Conservation (phyloP, 2,113 vertebrate genomes). For the Tenrec ecaudatus region DNA sequence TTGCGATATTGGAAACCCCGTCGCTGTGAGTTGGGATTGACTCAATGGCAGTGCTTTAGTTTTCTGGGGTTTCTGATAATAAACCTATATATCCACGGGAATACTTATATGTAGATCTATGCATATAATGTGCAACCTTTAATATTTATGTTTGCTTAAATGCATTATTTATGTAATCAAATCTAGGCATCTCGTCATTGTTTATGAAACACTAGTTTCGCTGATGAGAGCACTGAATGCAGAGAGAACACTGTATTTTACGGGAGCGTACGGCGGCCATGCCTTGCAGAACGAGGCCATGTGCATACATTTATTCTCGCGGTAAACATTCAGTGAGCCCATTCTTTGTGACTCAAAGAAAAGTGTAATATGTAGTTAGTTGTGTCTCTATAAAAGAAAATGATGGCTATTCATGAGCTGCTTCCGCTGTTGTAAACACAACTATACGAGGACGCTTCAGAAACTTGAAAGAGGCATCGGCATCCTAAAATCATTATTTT, state of each 20-base stretch:
- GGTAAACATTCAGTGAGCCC: constrained; percentile 10
- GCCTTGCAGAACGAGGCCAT: neutral
- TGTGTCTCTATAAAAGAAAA: constrained; percentile 54
- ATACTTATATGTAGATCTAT: too few relatives aligned
- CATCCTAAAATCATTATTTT: constrained; percentile 55
- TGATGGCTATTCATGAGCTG: constrained; percentile 1
- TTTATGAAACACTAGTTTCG: neutral
- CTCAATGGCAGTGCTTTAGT: too few relatives aligned
- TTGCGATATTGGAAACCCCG: too few relatives aligned
- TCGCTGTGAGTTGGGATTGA: too few relatives aligned
- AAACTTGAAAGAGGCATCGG: constrained; percentile 3
- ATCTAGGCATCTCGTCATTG: neutral
- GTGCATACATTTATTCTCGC: neutral
- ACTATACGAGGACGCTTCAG: constrained; percentile 4
- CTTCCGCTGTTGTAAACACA: constrained; percentile 29
- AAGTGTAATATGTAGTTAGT: constrained; percentile 1
- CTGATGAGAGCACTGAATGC: neutral
- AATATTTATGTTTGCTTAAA: too few relatives aligned
- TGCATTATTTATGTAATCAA: too few relatives aligned
- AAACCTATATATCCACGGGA: too few relatives aligned
- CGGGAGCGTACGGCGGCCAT: neutral
- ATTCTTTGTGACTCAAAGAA: constrained; percentile 37
- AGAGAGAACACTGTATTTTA: neutral
- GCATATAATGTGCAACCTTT: too few relatives aligned
- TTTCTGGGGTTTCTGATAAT: too few relatives aligned